phyloP scores from a whole-genome alignment of 2,113 vertebrate genomes.

The Protobothrops mucrosquamatus region DNA sequence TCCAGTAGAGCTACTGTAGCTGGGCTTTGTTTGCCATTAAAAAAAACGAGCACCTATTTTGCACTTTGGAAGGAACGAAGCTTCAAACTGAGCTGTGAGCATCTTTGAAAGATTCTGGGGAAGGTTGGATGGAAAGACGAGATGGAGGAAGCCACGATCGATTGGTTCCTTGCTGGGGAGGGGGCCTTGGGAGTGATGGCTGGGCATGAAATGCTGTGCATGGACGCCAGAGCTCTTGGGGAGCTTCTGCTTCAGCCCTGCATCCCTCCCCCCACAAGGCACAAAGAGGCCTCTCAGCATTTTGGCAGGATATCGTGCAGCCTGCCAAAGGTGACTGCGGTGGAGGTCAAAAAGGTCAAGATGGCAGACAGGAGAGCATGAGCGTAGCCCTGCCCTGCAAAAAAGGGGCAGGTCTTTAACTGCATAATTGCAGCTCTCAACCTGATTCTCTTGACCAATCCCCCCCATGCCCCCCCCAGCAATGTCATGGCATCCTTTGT shows the following conservation, averaged over 20 bases:
- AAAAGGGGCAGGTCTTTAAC: background rate
- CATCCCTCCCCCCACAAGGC: background rate
- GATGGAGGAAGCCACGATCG: background rate
- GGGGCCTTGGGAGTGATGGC: background rate
- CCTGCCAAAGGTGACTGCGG: background rate
- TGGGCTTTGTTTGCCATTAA: background rate
- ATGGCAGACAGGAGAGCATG: background rate
- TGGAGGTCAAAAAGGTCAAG: background rate
- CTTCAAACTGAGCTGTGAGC: accelerated
- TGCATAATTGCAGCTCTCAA: background rate
- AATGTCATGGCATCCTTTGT: background rate
- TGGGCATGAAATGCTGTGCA: background rate
- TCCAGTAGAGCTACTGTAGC: background rate
- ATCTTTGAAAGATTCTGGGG: background rate
- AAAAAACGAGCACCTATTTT: background rate
- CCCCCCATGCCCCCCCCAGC: too few species aligned
- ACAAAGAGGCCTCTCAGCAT: background rate
- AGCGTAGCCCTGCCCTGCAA: background rate
- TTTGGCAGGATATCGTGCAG: background rate
- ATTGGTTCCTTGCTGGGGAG: background rate
- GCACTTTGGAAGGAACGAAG: background rate
- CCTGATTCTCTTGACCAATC: background rate
- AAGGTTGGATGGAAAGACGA: background rate
- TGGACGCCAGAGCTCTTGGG: background rate
- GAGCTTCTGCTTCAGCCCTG: background rate